Conservation (phyloP, 2,888 invertebrate genomes). For the Chalcis sispes region DNA sequence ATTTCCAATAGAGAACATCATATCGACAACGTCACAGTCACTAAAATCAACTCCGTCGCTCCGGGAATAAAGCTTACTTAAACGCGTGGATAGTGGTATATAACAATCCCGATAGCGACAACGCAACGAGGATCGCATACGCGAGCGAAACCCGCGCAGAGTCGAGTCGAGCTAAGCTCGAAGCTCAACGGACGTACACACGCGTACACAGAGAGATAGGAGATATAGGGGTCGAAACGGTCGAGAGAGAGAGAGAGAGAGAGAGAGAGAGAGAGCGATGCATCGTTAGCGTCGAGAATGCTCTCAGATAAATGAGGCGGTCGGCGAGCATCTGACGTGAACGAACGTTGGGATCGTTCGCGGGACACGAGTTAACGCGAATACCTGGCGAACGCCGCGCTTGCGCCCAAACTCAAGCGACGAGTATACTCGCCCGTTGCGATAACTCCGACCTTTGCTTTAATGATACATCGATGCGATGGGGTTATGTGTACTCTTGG, state of each 20-base stretch:
- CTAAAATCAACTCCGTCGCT: too few species aligned
- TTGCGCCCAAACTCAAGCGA: not conserved
- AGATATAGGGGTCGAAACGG: constrained; percentile 50
- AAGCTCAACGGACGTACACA: too few species aligned
- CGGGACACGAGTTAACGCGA: constrained; percentile 55
- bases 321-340: constrained; percentile 73
- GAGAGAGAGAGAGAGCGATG: constrained; percentile 60
- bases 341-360: constrained; percentile 71
- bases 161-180: too few species aligned
- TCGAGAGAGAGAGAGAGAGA: not conserved
- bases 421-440: constrained; percentile 61
- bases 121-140: too few species aligned
- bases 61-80: too few species aligned
- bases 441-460: constrained; percentile 67
- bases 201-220: not conserved
- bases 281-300: constrained; percentile 71
- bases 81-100: too few species aligned
- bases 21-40: too few species aligned
- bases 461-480: constrained; percentile 69
- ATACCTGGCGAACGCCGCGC: constrained; percentile 26
- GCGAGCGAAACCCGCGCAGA: too few species aligned
- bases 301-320: constrained; percentile 72
- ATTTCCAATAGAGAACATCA: too few species aligned
- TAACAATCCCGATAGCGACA: too few species aligned
- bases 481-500: constrained; percentile 49